Percentiles rank a stretch among this genome's conserved stretches.
phyloP scores from a whole-genome alignment of 2,797 vertebrate species.

The Platyrinchus mystaceus region DNA sequence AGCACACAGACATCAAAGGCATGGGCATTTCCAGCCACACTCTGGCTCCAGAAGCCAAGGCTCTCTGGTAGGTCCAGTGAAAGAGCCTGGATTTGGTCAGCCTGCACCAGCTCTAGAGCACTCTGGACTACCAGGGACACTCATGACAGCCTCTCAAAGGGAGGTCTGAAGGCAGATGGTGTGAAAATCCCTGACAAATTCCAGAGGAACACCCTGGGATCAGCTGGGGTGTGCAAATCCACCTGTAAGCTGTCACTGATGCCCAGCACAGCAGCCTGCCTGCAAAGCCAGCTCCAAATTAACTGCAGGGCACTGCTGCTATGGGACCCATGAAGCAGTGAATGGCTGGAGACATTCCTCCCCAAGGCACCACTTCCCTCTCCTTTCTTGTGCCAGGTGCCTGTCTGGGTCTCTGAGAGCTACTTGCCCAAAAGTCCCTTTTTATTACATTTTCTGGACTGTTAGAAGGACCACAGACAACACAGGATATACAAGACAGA shows the following conservation, averaged over 20 bases:
- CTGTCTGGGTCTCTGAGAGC: neutral
- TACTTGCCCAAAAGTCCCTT: neutral
- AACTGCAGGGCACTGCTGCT: neutral
- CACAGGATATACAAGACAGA: neutral
- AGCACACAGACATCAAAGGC: neutral
- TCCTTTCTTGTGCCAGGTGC: neutral
- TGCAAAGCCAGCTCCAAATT: neutral
- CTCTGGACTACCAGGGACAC: accelerated
- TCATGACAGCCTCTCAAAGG: neutral
- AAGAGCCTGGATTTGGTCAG: neutral
- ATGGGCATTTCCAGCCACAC: accelerated
- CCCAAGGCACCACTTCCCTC: neutral
- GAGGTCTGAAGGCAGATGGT: neutral
- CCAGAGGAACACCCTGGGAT: neutral
- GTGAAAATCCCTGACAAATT: constrained; percentile 33
- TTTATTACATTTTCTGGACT: neutral
- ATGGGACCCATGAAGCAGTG: accelerated
- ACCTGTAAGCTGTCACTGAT: neutral
- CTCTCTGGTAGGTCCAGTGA: neutral
- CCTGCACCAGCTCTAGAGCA: neutral
- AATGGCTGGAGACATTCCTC: neutral
- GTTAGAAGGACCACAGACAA: neutral
- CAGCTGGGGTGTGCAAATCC: neutral
- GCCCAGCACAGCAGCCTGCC: neutral
- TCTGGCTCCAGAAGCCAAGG: neutral